phyloP scores from a whole-genome alignment of 2,888 invertebrate species.

The Mythimna impura region DNA sequence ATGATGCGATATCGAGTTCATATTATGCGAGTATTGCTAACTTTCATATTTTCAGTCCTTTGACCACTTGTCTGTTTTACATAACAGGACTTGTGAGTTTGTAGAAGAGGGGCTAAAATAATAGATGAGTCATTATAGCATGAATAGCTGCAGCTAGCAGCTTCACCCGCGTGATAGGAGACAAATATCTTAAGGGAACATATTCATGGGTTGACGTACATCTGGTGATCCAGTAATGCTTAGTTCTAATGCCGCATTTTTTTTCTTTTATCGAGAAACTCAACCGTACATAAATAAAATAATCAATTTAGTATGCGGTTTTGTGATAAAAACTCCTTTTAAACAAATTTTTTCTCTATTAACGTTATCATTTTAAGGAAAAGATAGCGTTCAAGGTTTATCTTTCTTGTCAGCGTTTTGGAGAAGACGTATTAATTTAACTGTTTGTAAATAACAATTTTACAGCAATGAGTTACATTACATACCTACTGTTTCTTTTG shows the following conservation, averaged over 20 bases:
- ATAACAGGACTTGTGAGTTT: slow-evolving; percentile 8
- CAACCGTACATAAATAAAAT: neutral
- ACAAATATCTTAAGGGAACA: no score
- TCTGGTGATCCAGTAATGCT: no score
- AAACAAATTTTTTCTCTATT: neutral
- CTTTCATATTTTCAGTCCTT: slow-evolving; percentile 35
- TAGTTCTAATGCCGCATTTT: no score
- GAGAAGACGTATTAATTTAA: neutral
- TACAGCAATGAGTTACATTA: no score
- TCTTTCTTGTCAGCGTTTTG: neutral
- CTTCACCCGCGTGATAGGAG: no score
- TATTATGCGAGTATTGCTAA: slow-evolving; percentile 6
- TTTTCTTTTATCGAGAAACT: neutral
- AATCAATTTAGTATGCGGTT: neutral
- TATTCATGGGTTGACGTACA: no score
- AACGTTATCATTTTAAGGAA: neutral
- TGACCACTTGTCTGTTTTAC: slow-evolving; percentile 10
- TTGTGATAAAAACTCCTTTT: neutral
- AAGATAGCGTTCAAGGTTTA: neutral
- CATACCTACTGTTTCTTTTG: neutral
- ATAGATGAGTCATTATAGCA: neutral
- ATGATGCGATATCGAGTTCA: slow-evolving; percentile 46
- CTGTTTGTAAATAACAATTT: neutral
- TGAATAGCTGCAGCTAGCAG: no score
- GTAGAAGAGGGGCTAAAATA: neutral